Base-by-base conservation (phyloP, 2,113 vertebrate species). In the Amia ocellicauda region DNA sequence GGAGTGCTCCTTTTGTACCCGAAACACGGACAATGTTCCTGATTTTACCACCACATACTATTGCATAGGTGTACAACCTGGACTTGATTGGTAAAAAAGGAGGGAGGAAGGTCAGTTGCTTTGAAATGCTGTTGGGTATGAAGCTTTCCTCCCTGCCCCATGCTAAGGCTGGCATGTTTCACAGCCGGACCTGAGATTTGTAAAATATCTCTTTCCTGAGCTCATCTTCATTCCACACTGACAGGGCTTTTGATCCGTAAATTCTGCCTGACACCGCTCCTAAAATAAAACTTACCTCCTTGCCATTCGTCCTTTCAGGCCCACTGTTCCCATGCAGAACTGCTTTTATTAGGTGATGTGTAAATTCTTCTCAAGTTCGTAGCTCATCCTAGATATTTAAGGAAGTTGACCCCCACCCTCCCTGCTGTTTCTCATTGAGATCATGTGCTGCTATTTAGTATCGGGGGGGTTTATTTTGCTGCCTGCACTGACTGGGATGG, bases 281-380 rank as follows among this genome's bases (percentile, higher is more conserved):
- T 47, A 54, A 62, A 66, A 69, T 70, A 43, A 58, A 61, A 42
- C 27, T 58, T 28, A 17, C 56, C 29, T 27, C 17, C 23, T 40
- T 27, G 13, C 14, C 26, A 2, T 24, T 22, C 4, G n/a, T 11
- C 31, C 20, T 16, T 41, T 58, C n/a, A 41, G 8, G 8, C 16
- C 23, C 20, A 16, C 59, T 62, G 63, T 78, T 57, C 63, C 71
- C 41, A 64, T 60, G 71, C 69, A 68, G 69, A 63, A 17, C 53
- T 71, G 17, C 63, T 75, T 78, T 75, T 75, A 75, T 78, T 75
- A 69, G 73, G 73, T 17, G 31, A 42, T 5, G 59, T 41, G 24
- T 49, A 49, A 49, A 60, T 28, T 19, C 24, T 24, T 28, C 28
- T 41, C 56, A 43, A 0, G 26, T 4, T 62, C 42, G 14, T 22